A percentile compares a stretch with the other conserved stretches of the same genome.
These are phyloP conservation scores for Sarcophaga peregrina DNA, from an alignment of 1,140 invertebrate species.

Conservation along the genomic window DNA sequence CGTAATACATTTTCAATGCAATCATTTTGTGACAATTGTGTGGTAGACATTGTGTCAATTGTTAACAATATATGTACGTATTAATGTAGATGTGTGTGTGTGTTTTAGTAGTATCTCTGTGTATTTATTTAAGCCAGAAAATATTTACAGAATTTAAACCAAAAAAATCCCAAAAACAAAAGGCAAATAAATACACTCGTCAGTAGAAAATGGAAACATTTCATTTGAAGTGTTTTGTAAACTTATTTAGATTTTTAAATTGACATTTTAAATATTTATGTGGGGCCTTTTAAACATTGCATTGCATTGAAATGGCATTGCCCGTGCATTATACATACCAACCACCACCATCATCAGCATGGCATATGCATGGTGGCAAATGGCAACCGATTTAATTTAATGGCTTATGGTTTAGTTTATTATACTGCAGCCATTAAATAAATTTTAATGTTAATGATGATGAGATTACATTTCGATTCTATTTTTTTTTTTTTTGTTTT, in stretches of 20 bases:
- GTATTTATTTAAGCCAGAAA: slow-evolving; percentile 22
- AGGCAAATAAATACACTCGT: neutral
- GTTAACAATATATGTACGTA: slow-evolving; percentile 21
- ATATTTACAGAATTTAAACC: slow-evolving; percentile 4
- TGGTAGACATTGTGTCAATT: slow-evolving; percentile 41
- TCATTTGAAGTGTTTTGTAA: neutral
- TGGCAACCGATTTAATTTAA: too few species aligned
- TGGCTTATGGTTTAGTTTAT: neutral
- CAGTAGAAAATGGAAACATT: neutral
- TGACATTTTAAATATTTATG: neutral
- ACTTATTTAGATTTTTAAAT: slow-evolving; percentile 13
- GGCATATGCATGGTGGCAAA: too few species aligned
- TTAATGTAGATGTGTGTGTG: neutral
- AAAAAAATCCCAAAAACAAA: neutral
- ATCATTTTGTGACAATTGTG: slow-evolving; percentile 41
- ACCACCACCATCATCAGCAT: too few species aligned
- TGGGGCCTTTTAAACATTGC: neutral
- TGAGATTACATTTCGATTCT: neutral
- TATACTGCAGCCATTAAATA: slow-evolving; percentile 18
- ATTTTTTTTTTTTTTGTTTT: neutral
- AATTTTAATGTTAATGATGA: neutral
- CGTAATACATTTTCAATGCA: neutral
- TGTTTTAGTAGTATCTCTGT: neutral
- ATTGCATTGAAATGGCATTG: too few species aligned
- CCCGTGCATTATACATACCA: too few species aligned